These are phyloP conservation scores for Chymomyza caudatula DNA, from an alignment of 2,888 invertebrate species.

Conservation along the genomic window DNA sequence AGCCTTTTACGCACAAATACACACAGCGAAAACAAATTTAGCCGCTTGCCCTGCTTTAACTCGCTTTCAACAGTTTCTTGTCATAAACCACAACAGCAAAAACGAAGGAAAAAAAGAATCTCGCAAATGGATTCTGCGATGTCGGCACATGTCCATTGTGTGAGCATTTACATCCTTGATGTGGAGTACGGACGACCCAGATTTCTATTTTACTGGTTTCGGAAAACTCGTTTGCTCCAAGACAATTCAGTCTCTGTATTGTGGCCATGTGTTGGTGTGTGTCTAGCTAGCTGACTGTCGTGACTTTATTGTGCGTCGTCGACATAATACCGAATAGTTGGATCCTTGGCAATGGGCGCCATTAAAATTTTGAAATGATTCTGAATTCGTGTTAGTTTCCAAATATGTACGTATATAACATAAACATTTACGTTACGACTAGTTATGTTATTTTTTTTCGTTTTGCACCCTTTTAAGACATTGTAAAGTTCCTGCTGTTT, in stretches of 20 bases:
- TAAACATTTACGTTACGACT: slow-evolving; percentile 47
- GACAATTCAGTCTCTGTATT: slow-evolving; percentile 59
- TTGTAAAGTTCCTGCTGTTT: not conserved
- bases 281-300: slow-evolving; percentile 38
- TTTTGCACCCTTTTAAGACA: not conserved
- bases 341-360: slow-evolving; percentile 44
- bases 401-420: slow-evolving; percentile 52
- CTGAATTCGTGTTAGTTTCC: slow-evolving; percentile 50
- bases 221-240: slow-evolving; percentile 30
- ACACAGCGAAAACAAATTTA: slow-evolving; percentile 34
- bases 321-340: not conserved
- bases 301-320: slow-evolving; percentile 31
- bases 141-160: slow-evolving; percentile 62
- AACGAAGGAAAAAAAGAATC: slow-evolving; percentile 46
- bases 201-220: slow-evolving; percentile 14
- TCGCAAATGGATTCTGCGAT: slow-evolving; percentile 65
- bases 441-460: not conserved
- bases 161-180: slow-evolving; percentile 48
- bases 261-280: slow-evolving; percentile 14
- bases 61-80: slow-evolving; percentile 49
- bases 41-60: slow-evolving; percentile 49
- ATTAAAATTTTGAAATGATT: slow-evolving; percentile 51
- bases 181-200: not conserved
- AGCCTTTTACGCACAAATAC: slow-evolving; percentile 70
- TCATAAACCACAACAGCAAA: slow-evolving; percentile 13